Evolutionary conservation across 2,888 invertebrate species (phyloP).

Genomic region (Thyatira batis): DNA sequence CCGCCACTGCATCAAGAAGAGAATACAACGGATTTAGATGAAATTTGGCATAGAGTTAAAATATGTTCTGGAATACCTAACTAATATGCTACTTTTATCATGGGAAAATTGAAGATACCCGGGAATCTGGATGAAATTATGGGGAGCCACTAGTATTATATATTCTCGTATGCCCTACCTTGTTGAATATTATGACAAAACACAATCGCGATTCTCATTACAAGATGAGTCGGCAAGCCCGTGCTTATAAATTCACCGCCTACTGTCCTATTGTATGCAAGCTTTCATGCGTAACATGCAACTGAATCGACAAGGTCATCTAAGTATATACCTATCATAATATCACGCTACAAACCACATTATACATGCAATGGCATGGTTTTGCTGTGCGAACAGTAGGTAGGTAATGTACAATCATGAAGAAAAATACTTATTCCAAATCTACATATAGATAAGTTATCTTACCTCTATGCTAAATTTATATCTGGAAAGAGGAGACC

Average conservation of each 20-base stretch:
- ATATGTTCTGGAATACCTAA: no score
- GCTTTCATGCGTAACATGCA: constrained; percentile 65
- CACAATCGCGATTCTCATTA: constrained; percentile 5
- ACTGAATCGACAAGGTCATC: constrained; percentile 63
- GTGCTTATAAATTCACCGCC: constrained; percentile 31
- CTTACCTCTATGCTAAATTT: no score
- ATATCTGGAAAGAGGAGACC: no score
- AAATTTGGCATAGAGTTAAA: no score
- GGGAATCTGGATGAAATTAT: no score
- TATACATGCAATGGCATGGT: constrained; percentile 35
- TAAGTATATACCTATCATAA: constrained; percentile 20
- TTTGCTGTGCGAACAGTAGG: constrained; percentile 7
- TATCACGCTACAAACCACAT: constrained; percentile 26
- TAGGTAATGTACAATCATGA: constrained; percentile 29
- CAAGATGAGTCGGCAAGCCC: constrained; percentile 45
- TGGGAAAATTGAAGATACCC: no score
- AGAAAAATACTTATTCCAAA: constrained; percentile 15
- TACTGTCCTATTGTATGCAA: constrained; percentile 48
- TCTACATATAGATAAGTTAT: no score
- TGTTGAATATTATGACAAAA: background rate
- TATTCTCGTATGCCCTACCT: background rate
- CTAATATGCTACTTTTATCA: no score
- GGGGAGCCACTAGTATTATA: no score
- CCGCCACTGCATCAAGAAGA: no score
- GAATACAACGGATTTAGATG: no score